These are phyloP conservation scores for Cephalopholis sonnerati DNA, from an alignment of 2,113 vertebrate species.

Conservation along the genomic window DNA sequence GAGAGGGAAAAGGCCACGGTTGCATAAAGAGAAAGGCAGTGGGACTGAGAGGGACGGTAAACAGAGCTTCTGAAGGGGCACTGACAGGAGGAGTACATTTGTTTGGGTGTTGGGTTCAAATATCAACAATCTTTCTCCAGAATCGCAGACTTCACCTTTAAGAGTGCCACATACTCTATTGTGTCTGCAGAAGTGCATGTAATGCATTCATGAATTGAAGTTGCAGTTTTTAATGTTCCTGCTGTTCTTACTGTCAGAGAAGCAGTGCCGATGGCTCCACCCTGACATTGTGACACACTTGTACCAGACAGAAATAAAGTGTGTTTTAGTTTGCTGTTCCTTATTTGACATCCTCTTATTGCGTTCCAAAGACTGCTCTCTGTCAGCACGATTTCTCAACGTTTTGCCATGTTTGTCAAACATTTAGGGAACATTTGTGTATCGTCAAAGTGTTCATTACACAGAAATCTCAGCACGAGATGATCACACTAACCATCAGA, in stretches of 20 bases:
- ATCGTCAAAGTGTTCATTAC: not conserved
- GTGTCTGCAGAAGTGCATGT: not conserved
- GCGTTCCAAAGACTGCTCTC: conserved; percentile 53
- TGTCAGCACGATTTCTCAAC: conserved; percentile 72
- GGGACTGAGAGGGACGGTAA: too few relatives aligned
- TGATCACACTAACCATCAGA: not conserved
- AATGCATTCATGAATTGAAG: not conserved
- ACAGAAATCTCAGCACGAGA: not conserved
- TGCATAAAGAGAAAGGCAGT: too few relatives aligned
- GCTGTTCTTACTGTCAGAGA: conserved; percentile 42
- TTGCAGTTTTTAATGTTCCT: conserved; percentile 22
- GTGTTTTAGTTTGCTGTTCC: conserved; percentile 77
- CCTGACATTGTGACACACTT: conserved; percentile 76
- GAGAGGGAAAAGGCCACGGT: too few relatives aligned
- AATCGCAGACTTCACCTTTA: too few relatives aligned
- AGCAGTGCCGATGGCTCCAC: conserved; percentile 29
- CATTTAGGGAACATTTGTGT: conserved; percentile 11
- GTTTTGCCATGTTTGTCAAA: conserved; percentile 36
- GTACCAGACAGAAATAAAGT: conserved; percentile 78
- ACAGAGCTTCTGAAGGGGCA: too few relatives aligned
- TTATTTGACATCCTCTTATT: conserved; percentile 84
- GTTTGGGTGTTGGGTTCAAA: too few relatives aligned
- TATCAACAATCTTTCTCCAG: too few relatives aligned
- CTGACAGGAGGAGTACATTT: too few relatives aligned
- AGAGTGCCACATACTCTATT: not conserved